Base-by-base conservation (phyloP, 2,888 invertebrate genomes). In the Cheilosia soror region DNA sequence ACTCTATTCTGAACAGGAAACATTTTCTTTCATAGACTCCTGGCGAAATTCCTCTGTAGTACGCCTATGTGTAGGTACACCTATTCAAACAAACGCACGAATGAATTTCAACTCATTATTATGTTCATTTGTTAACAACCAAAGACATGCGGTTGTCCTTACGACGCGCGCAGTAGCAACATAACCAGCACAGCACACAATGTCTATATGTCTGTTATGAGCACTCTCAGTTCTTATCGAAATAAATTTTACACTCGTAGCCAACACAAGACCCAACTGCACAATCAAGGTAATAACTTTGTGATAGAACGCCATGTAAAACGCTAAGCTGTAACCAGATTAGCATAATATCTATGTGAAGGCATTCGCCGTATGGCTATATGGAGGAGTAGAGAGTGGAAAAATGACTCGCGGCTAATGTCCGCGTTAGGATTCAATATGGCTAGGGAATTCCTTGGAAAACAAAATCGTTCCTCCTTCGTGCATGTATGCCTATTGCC, bases 301-400 rank as follows among this genome's bases (percentile, higher is more conserved):
- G 72, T 81, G 81, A 84, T 85, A 72, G 81, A 80, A 72, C 72
- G 53, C 42, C 66, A 62, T 72, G 72, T 81, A 66, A 76, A 72
- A 53, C 40, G 62, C 44, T 68, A 66, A 72, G 71, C 76, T 47
- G 51, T 47, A 71, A 55, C 62, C 51, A 72, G 80, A 84, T 84
- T 84, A 84, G 53, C 84, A 84, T 84, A 84, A 80, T 47, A 84
- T 84, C 80, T 80, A 80, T 84, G 84, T 80, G 84, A 84, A 65
- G 84, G 84, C 75, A 84, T 80, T 80, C 55, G 58, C 47, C 9
- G n/a, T 55, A 25, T 5, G 4, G 20, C 20, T 20, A 5, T 29
- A 29, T 29, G 29, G 29, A 4, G 29, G 4, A 29, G 20, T 29
- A 13, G 53, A 27, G 53, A 33, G n/a, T 42, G 69, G 65, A 49